Evolutionary conservation across 2,888 invertebrate genomes (phyloP).

Genomic region (Arrhopalites spinosus): DNA sequence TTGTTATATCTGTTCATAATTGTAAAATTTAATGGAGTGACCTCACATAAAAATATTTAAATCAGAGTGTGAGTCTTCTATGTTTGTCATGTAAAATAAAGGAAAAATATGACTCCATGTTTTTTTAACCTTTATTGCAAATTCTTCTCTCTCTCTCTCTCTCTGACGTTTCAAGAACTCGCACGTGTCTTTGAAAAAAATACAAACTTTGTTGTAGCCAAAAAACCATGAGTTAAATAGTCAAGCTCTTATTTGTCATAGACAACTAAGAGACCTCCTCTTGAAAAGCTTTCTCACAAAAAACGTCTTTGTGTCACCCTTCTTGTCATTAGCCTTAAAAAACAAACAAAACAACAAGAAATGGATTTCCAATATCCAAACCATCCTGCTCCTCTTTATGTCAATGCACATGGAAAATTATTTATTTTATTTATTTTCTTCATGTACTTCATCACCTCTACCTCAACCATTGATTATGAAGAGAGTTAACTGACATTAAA

Average conservation of each 20-base stretch:
- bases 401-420: neutral
- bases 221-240: conserved; percentile 1
- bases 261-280: neutral
- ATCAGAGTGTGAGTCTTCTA: too few relatives aligned
- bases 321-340: conserved; percentile 31
- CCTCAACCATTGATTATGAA: neutral
- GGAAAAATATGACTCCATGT: too few relatives aligned
- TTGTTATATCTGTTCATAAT: too few relatives aligned
- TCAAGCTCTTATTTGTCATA: conserved; percentile 9
- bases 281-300: neutral
- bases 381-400: neutral
- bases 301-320: conserved; percentile 5
- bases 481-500: too few relatives aligned
- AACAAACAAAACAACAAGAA: neutral
- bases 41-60: too few relatives aligned
- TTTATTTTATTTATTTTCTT: neutral
- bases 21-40: too few relatives aligned
- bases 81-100: too few relatives aligned
- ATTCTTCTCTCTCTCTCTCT: too few relatives aligned
- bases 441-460: neutral
- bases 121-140: too few relatives aligned
- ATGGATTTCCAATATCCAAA: conserved; percentile 19
- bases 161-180: conserved; percentile 20
- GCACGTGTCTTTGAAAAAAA: conserved; percentile 23
- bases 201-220: conserved; percentile 18